Base-by-base conservation (phyloP, 2,888 invertebrate species). In the Metopia argyrocephala region DNA sequence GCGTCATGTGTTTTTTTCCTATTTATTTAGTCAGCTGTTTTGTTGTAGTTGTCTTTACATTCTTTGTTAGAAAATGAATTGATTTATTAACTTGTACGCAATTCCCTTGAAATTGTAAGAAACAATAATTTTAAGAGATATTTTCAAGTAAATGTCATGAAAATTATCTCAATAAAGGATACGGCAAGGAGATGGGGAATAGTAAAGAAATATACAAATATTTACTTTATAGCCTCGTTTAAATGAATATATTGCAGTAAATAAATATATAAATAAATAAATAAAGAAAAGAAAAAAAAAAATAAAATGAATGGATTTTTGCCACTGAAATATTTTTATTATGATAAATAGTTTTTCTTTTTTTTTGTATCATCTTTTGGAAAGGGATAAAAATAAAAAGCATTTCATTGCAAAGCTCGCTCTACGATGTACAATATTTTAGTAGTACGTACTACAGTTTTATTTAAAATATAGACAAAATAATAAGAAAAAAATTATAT, bases 241-340 rank as follows among this genome's bases (percentile, higher is more conserved):
- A 68, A 54, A 38, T 38, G 38, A 38, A 38, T 38, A 38, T 12
- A 15, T 38, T 38, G 38, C 15, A 12, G 38, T 62, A 54, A 52
- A 69, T 9, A 66, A 57, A 65, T 57, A 50, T 2, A 25, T 25
- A 61, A 70, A 20, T 5, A 52, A 48, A 20, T 18, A 18, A 15
- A n/a, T n/a, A 20, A 64, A 48, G 12, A 23, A 61, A 18, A 6
- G 15, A 56, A 18, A 1, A 20, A 66, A 31, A 2, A 31, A 31
- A 21, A 2, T 2, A 20, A 15, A 2, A 45, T 23, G 20, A 45
- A 57, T 50, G 45, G 23, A n/a, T 25, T 54, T 5, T 59, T 62
- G 54, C 5, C 46, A 20, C 31, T n/a, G 20, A 68, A 69, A 62
- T 76, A 68, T 68, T 62, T 76, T 76, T 76, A 69, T 76, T 76